phyloP scores from a whole-genome alignment of 1,140 invertebrate species.

The Berghia stephanieae region DNA sequence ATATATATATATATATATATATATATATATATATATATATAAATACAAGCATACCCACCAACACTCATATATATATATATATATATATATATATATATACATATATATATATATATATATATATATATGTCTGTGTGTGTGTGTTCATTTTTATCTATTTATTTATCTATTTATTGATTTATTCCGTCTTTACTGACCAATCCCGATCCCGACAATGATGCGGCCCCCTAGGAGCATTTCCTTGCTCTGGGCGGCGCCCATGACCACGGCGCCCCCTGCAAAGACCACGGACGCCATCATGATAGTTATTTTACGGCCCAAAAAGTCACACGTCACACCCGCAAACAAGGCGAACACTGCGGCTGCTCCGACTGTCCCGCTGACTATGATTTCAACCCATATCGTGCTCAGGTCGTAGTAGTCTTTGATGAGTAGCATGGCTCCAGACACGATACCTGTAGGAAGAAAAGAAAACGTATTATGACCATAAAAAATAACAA shows the following conservation, averaged over 20 bases:
- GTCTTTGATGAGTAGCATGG: slow-evolving; percentile 70
- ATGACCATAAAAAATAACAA: too few species aligned
- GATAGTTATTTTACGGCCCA: slow-evolving; percentile 54
- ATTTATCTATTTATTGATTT: background rate
- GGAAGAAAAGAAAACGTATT: too few species aligned
- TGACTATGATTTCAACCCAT: slow-evolving; percentile 55
- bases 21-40: background rate
- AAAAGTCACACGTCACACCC: slow-evolving; percentile 44
- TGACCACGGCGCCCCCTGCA: slow-evolving; percentile 52
- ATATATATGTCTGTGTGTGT: slow-evolving; percentile 14
- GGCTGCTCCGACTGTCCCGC: slow-evolving; percentile 56
- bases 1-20: background rate
- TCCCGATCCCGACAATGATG: slow-evolving; percentile 58
- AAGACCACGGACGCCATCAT: slow-evolving; percentile 60
- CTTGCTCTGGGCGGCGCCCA: slow-evolving; percentile 47
- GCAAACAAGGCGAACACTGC: slow-evolving; percentile 57
- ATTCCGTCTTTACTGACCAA: slow-evolving; percentile 48
- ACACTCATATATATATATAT: background rate
- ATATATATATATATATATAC: background rate
- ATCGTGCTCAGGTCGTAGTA: slow-evolving; percentile 50
- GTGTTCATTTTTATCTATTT: background rate
- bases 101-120: background rate
- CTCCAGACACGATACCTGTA: slow-evolving; percentile 74
- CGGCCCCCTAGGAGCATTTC: slow-evolving; percentile 54
- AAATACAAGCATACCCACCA: too few species aligned